Conservation (phyloP, 2,797 vertebrate species). For the Chelmon rostratus region DNA sequence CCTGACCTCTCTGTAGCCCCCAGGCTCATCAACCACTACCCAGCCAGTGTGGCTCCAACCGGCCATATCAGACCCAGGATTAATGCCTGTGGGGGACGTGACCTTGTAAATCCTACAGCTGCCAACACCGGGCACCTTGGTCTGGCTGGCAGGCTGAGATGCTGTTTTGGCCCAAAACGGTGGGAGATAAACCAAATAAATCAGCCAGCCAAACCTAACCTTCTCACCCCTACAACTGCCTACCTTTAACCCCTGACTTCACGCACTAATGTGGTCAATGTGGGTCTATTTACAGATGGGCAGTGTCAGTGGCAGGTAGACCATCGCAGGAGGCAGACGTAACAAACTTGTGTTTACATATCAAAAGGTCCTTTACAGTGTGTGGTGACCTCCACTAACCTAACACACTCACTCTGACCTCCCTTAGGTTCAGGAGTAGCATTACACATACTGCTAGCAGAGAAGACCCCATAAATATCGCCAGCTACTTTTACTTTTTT, state of each 20-base stretch:
- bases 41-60: conserved; percentile 84
- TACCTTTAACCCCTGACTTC: conserved; percentile 80
- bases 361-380: conserved; percentile 73
- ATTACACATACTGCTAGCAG: neutral
- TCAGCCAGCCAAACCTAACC: conserved; percentile 72
- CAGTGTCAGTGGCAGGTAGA: conserved; percentile 72
- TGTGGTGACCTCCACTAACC: conserved; percentile 72
- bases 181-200: conserved; percentile 84
- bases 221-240: conserved; percentile 66
- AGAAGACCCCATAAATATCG: neutral
- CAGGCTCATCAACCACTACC: conserved; percentile 74
- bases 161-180: conserved; percentile 49
- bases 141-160: conserved; percentile 66
- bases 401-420: conserved; percentile 78
- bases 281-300: conserved; percentile 80
- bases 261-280: conserved; percentile 79
- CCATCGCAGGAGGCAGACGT: conserved; percentile 69
- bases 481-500: conserved; percentile 26
- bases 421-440: conserved; percentile 42
- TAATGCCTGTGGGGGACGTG: conserved; percentile 82
- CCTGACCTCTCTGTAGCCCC: conserved; percentile 81
- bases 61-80: conserved; percentile 83
- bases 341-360: conserved; percentile 80
- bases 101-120: conserved; percentile 82
- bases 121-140: conserved; percentile 74